These are phyloP conservation scores for Acanthococcus lagerstroemiae DNA, from an alignment of 2,888 invertebrate genomes.

Conservation along the genomic window DNA sequence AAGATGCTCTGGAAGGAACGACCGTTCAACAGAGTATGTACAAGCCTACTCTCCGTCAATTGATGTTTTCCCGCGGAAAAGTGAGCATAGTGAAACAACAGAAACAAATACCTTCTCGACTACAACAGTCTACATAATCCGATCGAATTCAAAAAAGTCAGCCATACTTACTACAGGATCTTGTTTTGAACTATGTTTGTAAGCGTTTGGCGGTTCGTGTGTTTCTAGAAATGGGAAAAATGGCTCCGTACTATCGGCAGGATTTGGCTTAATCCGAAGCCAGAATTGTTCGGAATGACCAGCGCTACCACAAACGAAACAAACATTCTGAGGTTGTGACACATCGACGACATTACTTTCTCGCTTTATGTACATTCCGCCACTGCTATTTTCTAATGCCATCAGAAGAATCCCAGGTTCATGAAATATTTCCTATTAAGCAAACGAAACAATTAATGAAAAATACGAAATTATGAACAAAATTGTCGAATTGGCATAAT, in stretches of 20 bases:
- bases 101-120: background rate
- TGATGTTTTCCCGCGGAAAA: too few species aligned
- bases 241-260: conserved; percentile 61
- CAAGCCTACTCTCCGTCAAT: too few species aligned
- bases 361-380: conserved; percentile 33
- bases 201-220: conserved; percentile 76
- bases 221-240: conserved; percentile 86
- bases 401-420: too few species aligned
- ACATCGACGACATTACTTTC: conserved; percentile 8
- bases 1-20: too few species aligned
- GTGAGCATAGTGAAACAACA: background rate
- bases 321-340: conserved; percentile 39
- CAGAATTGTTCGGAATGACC: conserved; percentile 54
- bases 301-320: conserved; percentile 64
- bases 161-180: conserved; percentile 35
- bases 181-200: conserved; percentile 40
- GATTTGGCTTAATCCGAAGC: conserved; percentile 56
- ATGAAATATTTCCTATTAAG: too few species aligned
- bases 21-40: too few species aligned
- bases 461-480: too few species aligned
- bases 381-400: conserved; percentile 31
- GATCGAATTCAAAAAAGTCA: background rate
- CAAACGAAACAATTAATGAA: too few species aligned
- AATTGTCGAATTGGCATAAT: too few species aligned
- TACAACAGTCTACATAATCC: background rate